Percentiles rank a stretch among this genome's conserved stretches.
phyloP scores from a whole-genome alignment of 1,140 invertebrate species.

The Sitobion miscanthi region DNA sequence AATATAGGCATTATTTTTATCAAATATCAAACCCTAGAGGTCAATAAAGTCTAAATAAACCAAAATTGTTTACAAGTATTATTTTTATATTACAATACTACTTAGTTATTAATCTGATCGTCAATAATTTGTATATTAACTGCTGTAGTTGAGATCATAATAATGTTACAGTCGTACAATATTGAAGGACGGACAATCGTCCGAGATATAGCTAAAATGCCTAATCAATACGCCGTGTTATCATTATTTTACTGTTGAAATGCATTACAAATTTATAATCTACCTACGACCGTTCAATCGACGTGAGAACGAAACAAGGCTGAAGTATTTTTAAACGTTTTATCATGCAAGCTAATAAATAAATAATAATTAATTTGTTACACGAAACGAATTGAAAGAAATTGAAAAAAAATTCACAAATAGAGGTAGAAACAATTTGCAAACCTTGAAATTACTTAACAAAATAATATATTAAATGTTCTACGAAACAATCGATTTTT shows the following conservation, averaged over 20 bases:
- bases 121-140: neutral
- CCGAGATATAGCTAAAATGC: neutral
- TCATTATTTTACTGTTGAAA: neutral
- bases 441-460: too few relatives aligned
- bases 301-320: neutral
- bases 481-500: neutral
- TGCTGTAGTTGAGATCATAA: neutral
- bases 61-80: neutral
- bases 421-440: too few relatives aligned
- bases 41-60: neutral
- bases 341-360: neutral
- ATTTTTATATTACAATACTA: neutral
- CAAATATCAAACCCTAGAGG: too few relatives aligned
- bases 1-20: too few relatives aligned
- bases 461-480: neutral
- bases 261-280: too few relatives aligned
- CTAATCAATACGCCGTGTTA: neutral
- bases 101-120: neutral
- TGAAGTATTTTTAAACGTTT: neutral
- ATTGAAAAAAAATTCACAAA: too few relatives aligned
- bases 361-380: neutral
- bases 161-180: neutral
- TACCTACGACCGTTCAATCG: too few relatives aligned
- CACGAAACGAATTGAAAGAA: neutral
- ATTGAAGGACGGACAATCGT: neutral